phyloP scores from a whole-genome alignment of 2,113 vertebrate genomes.

The Phoenicopterus ruber region DNA sequence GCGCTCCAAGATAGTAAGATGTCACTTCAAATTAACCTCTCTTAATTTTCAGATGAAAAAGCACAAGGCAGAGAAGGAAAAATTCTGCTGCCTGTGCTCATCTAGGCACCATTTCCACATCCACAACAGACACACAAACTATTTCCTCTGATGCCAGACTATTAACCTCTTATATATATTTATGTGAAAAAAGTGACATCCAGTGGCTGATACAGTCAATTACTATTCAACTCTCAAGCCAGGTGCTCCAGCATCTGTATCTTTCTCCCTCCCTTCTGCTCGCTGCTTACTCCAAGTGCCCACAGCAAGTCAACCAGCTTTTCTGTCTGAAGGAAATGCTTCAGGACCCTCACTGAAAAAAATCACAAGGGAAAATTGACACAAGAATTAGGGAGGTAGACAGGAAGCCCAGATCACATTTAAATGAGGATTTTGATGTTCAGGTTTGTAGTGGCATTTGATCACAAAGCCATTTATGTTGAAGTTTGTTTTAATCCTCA shows the following conservation, averaged over 20 bases:
- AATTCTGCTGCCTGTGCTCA: rapidly evolving
- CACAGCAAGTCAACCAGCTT: background rate
- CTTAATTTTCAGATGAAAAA: background rate
- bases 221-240: background rate
- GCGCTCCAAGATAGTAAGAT: background rate
- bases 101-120: background rate
- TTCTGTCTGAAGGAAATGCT: background rate
- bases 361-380: background rate
- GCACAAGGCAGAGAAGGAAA: background rate
- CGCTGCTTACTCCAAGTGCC: background rate
- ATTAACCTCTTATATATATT: background rate
- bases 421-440: background rate
- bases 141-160: background rate
- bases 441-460: background rate
- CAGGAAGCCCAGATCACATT: background rate
- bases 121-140: background rate
- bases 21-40: background rate
- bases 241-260: background rate
- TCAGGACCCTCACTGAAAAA: background rate
- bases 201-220: background rate
- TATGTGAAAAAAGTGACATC: conserved; percentile 59
- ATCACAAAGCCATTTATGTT: background rate
- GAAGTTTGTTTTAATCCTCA: background rate
- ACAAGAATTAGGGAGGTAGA: background rate
- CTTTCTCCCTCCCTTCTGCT: background rate